phyloP scores from a whole-genome alignment of 2,797 vertebrate genomes.

The Cynodonichthys magdalenae region DNA sequence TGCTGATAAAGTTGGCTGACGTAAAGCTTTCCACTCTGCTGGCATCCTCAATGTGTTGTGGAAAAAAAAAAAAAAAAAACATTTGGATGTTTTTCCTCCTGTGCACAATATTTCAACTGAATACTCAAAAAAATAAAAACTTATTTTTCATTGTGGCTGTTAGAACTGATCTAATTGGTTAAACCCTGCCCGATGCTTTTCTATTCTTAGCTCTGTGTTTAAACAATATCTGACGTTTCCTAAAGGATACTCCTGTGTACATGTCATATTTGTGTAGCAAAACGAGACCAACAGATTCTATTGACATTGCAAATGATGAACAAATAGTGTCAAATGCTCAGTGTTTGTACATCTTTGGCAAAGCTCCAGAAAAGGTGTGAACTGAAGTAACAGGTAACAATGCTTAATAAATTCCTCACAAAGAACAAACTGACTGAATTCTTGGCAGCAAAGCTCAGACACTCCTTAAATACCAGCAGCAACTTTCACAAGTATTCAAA shows the following conservation, averaged over 20 bases:
- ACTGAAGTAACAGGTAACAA: neutral
- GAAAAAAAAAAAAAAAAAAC: neutral
- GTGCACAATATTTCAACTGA: neutral
- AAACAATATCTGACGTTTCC: neutral
- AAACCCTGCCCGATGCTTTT: too few species aligned
- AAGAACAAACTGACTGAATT: constrained; percentile 17
- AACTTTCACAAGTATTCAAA: constrained; percentile 19
- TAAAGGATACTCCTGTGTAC: neutral
- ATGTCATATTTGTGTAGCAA: neutral
- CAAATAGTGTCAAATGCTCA: neutral
- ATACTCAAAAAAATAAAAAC: too few species aligned
- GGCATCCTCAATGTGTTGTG: neutral
- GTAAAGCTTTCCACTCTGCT: neutral
- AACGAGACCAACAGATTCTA: neutral
- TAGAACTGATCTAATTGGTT: too few species aligned
- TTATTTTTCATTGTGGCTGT: too few species aligned
- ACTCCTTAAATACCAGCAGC: constrained; percentile 10
- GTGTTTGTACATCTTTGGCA: neutral
- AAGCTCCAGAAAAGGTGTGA: constrained; percentile 23
- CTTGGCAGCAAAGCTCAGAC: constrained; percentile 4
- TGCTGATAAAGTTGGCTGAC: too few species aligned
- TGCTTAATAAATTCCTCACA: constrained; percentile 12
- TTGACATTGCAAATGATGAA: neutral
- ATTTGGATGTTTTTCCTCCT: neutral
- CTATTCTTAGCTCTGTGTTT: neutral